Percentiles rank a stretch among this genome's conserved stretches.
phyloP scores from a whole-genome alignment of 2,113 vertebrate genomes.

The Larimichthys polyactis region DNA sequence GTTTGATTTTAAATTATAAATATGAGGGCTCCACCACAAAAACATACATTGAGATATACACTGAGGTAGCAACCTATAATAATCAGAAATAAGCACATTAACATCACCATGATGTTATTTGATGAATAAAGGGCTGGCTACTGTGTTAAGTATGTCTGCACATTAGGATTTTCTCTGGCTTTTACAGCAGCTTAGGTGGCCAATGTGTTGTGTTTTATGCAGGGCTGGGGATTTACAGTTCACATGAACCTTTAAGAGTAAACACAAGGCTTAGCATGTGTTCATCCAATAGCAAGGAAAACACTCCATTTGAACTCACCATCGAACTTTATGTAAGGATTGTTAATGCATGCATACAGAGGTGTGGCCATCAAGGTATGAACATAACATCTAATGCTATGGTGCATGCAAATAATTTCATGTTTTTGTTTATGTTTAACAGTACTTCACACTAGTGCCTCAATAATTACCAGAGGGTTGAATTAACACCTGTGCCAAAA shows the following conservation, averaged over 20 bases:
- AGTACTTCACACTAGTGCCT: too few relatives aligned
- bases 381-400: not conserved
- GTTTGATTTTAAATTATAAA: not conserved
- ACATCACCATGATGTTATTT: not conserved
- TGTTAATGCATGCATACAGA: not conserved
- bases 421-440: not conserved
- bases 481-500: too few relatives aligned
- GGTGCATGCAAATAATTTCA: too few relatives aligned
- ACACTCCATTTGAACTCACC: not conserved
- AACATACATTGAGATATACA: not conserved
- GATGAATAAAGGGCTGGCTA: not conserved
- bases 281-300: not conserved
- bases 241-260: slow-evolving; percentile 39
- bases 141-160: not conserved
- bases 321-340: slow-evolving; percentile 4
- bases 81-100: not conserved
- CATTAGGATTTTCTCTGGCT: slow-evolving; percentile 23
- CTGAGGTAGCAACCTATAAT: not conserved
- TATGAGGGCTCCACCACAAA: not conserved
- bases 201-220: slow-evolving; percentile 23
- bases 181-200: slow-evolving; percentile 30
- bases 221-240: slow-evolving; percentile 37
- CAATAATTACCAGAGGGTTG: too few relatives aligned
- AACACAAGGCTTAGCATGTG: slow-evolving; percentile 39
- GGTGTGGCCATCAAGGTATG: not conserved